Base-by-base conservation (phyloP, 2,113 vertebrate species). In the Serinus canaria region DNA sequence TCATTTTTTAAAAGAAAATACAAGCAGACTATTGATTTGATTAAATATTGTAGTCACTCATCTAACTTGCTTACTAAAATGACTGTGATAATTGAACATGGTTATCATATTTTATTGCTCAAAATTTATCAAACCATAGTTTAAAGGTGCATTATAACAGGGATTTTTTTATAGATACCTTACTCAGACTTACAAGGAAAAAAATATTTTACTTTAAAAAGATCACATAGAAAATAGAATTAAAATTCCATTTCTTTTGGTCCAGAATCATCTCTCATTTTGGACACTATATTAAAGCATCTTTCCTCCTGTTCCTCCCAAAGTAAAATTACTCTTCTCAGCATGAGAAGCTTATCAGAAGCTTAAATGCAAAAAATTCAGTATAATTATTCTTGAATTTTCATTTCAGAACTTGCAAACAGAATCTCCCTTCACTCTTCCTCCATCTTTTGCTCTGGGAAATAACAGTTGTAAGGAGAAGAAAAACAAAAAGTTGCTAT, bases 281-380 rank as follows among this genome's bases (percentile, higher is more conserved):
- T 49, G 31, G n/a, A 58, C 31, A 59, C 46, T 41, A 78, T 7
- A 69, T 44, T 87, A 83, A 91, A 93, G 56, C 31, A 89, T 30
- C 17, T 82, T 83, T 94, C 39, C 73, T 92, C 30, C 79, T 76
- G 41, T 72, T 96, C 80, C 31, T 92, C 28, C 91, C 41, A 85
- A 90, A 73, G 33, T 17, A 63, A 95, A 96, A 95, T 96, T 90
- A 90, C n/a, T 90, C 35, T 89, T 91, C 91, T 83, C 94, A 96
- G 67, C 56, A 82, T 70, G 46, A 17, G 69, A 89, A 85, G 19
- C 44, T 90, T 95, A 87, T 94, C 87, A 89, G 53, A n/a, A 77
- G 47, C 67, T 53, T 96, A 93, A 94, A 78, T 72, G 22, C 21
- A 85, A 90, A 95, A 50, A 75, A 84, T 46, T 84, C 49, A 68